Percentiles rank a stretch among this genome's conserved stretches.
phyloP scores from a whole-genome alignment of 2,888 invertebrate species.

The Rhagium mordax region DNA sequence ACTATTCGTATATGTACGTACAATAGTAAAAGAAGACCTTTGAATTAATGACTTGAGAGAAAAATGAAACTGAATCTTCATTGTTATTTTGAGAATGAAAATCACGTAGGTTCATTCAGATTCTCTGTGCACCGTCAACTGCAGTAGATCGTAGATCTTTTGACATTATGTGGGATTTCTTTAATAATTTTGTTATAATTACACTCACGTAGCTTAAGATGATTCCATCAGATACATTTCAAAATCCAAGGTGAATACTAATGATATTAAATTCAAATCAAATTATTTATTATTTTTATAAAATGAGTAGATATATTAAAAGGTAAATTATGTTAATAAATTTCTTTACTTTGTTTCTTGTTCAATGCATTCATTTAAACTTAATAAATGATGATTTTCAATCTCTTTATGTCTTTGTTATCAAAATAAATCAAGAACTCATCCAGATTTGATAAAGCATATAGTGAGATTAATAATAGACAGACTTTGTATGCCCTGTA shows the following conservation, averaged over 20 bases:
- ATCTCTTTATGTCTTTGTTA: too few relatives aligned
- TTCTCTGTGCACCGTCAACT: not conserved
- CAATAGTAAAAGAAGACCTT: not conserved
- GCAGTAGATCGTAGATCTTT: not conserved
- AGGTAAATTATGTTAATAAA: too few relatives aligned
- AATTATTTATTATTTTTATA: not conserved
- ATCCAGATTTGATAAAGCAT: too few relatives aligned
- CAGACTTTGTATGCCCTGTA: too few relatives aligned
- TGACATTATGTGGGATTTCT: not conserved
- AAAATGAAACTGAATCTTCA: not conserved
- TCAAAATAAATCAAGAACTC: too few relatives aligned
- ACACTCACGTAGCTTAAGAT: not conserved
- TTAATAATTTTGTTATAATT: slow-evolving; percentile 8
- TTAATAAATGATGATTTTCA: too few relatives aligned
- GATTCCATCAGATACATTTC: not conserved
- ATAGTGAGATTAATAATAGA: too few relatives aligned
- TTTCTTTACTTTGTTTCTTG: too few relatives aligned
- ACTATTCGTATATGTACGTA: not conserved
- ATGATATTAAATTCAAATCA: not conserved
- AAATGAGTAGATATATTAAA: not conserved
- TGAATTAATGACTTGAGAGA: not conserved
- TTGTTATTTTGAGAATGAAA: not conserved
- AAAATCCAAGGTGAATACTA: slow-evolving; percentile 1
- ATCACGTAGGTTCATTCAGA: not conserved
- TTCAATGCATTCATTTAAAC: too few relatives aligned